phyloP scores from a whole-genome alignment of 92 coral and sea anemone species.

The Desmophyllum pertusum region DNA sequence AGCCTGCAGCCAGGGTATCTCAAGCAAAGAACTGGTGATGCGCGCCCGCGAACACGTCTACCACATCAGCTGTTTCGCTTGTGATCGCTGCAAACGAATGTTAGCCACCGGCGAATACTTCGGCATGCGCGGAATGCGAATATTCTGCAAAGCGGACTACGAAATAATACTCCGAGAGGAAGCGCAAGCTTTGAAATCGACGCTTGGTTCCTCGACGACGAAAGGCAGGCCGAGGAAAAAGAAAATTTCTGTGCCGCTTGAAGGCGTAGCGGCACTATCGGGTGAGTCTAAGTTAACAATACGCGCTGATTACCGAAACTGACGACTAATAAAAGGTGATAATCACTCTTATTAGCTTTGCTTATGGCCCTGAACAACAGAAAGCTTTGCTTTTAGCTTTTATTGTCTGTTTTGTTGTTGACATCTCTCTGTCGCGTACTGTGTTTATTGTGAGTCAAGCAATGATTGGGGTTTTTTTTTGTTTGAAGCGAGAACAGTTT shows the following conservation, averaged over 20 bases:
- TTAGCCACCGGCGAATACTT: conserved; percentile 97
- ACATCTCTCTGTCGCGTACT: background rate
- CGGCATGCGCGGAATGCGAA: conserved; percentile 89
- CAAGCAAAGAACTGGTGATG: conserved; percentile 96
- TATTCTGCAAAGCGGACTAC: conserved; percentile 92
- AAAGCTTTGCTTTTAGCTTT: background rate
- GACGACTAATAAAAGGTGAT: conserved; percentile 6
- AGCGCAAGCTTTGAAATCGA: conserved; percentile 62
- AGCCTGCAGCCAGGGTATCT: conserved; percentile 80
- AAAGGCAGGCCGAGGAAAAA: conserved; percentile 92
- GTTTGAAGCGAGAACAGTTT: no score
- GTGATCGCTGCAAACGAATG: conserved; percentile 99
- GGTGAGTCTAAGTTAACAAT: conserved; percentile 56
- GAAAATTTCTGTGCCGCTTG: conserved; percentile 62
- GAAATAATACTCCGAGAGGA: conserved; percentile 81
- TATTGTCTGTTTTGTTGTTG: conserved; percentile 1
- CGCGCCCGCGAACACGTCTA: conserved; percentile 99
- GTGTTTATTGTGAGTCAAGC: background rate
- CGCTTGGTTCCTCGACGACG: conserved; percentile 42
- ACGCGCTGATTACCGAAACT: conserved; percentile 21
- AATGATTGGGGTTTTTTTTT: background rate
- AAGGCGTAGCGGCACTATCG: conserved; percentile 66
- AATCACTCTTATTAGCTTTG: conserved; percentile 8
- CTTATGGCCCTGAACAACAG: conserved; percentile 4
- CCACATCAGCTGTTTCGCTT: conserved; percentile 96